phyloP scores from a whole-genome alignment of 2,888 invertebrate species.

The Chloroclystis v-ata region DNA sequence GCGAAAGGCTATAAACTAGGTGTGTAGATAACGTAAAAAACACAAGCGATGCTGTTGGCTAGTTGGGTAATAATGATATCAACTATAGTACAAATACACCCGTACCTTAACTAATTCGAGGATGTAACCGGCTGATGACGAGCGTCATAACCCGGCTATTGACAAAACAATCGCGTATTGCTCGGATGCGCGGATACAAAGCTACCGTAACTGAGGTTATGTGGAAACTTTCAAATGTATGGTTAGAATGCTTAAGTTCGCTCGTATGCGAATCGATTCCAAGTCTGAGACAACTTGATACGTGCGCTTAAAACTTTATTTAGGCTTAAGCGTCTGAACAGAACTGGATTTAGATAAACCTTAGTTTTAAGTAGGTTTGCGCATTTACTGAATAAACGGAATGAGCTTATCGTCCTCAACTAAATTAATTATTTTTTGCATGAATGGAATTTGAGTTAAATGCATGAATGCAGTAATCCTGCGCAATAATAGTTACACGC shows the following conservation, averaged over 20 bases:
- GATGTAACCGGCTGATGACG: no score
- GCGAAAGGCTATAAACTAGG: no score
- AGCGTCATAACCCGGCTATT: not conserved
- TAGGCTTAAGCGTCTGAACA: constrained; percentile 3
- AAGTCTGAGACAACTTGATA: constrained; percentile 4
- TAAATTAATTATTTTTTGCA: no score
- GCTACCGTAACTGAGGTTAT: not conserved
- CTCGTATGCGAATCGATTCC: constrained; percentile 2
- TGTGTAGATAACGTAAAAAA: no score
- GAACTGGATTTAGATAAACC: constrained; percentile 4
- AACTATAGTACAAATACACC: no score
- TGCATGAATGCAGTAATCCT: constrained; percentile 7
- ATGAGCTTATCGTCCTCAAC: no score
- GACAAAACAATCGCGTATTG: not conserved
- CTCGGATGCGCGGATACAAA: not conserved
- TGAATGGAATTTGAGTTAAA: not conserved
- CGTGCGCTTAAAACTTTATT: constrained; percentile 2
- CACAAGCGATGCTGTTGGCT: no score
- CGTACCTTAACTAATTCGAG: no score
- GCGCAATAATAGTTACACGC: constrained; percentile 23
- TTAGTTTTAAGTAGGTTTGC: constrained; percentile 1
- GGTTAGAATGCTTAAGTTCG: constrained; percentile 1
- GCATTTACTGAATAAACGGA: constrained; percentile 1
- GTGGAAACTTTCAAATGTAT: not conserved
- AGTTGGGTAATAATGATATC: no score